These are phyloP conservation scores for Hapalemur alaotrensis DNA, from an alignment of 2,797 vertebrate genomes.

Conservation along the genomic window DNA sequence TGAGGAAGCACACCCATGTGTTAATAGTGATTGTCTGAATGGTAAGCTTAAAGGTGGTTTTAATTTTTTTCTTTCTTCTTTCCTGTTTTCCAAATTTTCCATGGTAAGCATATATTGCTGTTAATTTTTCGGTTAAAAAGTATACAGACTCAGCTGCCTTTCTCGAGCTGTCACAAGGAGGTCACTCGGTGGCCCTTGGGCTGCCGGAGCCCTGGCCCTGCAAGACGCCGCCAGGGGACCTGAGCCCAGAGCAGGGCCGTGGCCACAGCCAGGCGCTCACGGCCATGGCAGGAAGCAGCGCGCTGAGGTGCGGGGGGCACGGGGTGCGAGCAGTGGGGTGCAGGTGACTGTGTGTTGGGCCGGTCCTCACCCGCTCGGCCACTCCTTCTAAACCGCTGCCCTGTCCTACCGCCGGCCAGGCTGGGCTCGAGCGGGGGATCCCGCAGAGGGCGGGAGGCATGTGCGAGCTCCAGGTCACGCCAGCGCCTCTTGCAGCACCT, in stretches of 20 bases:
- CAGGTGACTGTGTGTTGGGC: not conserved
- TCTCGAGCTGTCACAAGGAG: not conserved
- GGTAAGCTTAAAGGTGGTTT: not conserved
- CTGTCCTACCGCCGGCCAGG: no score
- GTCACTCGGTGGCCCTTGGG: no score
- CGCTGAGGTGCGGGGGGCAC: no score
- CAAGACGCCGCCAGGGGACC: not conserved
- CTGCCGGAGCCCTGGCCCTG: no score
- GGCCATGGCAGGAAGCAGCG: fast-evolving
- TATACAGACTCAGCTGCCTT: not conserved
- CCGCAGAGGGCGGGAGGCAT: no score
- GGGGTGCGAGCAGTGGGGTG: no score
- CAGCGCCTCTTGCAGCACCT: not conserved
- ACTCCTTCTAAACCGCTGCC: not conserved
- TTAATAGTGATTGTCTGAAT: not conserved
- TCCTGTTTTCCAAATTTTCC: not conserved
- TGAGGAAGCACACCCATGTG: no score
- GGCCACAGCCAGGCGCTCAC: not conserved
- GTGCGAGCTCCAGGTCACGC: not conserved
- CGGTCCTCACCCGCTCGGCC: not conserved
- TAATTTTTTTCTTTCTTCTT: not conserved
- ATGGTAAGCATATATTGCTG: not conserved
- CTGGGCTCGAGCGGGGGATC: not conserved
- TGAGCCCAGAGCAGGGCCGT: not conserved
- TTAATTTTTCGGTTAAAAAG: no score